Conservation (phyloP, 2,888 invertebrate genomes). For the Octodonta nipae region DNA sequence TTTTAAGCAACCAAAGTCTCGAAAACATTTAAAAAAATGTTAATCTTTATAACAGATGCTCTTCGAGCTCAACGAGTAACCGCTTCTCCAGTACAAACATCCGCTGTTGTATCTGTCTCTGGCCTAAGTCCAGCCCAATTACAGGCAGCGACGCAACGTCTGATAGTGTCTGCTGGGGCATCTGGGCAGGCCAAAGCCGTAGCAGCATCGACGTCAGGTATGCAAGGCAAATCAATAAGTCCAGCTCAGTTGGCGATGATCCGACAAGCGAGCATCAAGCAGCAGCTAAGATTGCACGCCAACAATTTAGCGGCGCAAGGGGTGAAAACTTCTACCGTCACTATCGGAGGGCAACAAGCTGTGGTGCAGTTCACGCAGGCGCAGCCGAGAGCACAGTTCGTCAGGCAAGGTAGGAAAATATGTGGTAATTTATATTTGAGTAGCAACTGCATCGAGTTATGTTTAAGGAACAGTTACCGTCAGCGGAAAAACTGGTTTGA, state of each 20-base stretch:
- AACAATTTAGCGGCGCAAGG: conserved; percentile 19
- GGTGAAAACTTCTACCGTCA: conserved; percentile 31
- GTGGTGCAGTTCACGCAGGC: conserved; percentile 34
- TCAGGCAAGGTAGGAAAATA: conserved; percentile 25
- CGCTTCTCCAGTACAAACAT: conserved; percentile 30
- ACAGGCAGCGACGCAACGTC: conserved; percentile 37
- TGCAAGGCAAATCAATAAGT: conserved; percentile 39
- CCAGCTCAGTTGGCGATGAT: conserved; percentile 48
- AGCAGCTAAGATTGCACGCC: conserved; percentile 31
- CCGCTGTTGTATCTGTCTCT: conserved; percentile 32
- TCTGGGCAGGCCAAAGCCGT: conserved; percentile 28
- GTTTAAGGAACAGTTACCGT: conserved; percentile 25
- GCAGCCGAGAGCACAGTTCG: conserved; percentile 28
- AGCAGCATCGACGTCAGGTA: conserved; percentile 16
- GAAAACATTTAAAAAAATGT: too few species aligned
- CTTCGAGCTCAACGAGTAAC: conserved; percentile 31
- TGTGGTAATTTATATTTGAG: neutral
- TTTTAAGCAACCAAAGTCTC: too few species aligned
- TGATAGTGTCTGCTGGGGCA: conserved; percentile 31
- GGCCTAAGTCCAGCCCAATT: conserved; percentile 31
- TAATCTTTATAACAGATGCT: conserved; percentile 21
- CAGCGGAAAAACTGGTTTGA: conserved; percentile 28
- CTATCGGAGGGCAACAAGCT: conserved; percentile 27
- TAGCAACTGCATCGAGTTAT: neutral
- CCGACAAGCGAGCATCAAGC: conserved; percentile 39